A percentile compares a stretch with the other conserved stretches of the same genome.
Evolutionary conservation across 1,140 invertebrate genomes (phyloP).

Genomic region (Heliconius melpomene): DNA sequence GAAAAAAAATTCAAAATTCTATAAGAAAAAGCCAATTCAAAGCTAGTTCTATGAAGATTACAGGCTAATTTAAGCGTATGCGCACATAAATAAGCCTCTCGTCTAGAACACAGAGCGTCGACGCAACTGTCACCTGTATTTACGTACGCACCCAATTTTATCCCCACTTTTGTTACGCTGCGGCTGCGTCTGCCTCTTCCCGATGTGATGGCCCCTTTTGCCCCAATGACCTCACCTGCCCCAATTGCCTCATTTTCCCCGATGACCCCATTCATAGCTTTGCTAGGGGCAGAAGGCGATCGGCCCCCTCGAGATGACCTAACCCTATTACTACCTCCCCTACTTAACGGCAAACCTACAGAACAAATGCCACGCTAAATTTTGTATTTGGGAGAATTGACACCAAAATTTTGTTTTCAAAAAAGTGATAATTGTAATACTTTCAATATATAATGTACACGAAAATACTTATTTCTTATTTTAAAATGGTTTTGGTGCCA

Average conservation of each 20-base stretch:
- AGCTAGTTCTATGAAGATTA: constrained; percentile 25
- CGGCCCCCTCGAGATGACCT: constrained; percentile 75
- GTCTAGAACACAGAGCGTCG: constrained; percentile 64
- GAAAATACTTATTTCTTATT: neutral
- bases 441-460: neutral
- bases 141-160: constrained; percentile 79
- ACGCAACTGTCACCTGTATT: constrained; percentile 72
- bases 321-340: constrained; percentile 76
- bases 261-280: constrained; percentile 42
- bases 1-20: constrained; percentile 24
- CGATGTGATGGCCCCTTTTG: constrained; percentile 50
- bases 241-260: constrained; percentile 48
- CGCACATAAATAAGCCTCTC: constrained; percentile 10
- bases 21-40: constrained; percentile 24
- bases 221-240: constrained; percentile 47
- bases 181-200: constrained; percentile 73
- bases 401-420: constrained; percentile 35
- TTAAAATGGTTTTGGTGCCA: constrained; percentile 42
- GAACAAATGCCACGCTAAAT: constrained; percentile 69
- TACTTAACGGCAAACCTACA: constrained; percentile 81
- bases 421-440: no score
- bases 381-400: constrained; percentile 57
- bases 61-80: constrained; percentile 10
- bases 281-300: constrained; percentile 71
- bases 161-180: constrained; percentile 78